Evolutionary conservation across 2,888 invertebrate species (phyloP), one percentile per base, ranked within the genome.

Genomic region (Ischnura elegans): DNA sequence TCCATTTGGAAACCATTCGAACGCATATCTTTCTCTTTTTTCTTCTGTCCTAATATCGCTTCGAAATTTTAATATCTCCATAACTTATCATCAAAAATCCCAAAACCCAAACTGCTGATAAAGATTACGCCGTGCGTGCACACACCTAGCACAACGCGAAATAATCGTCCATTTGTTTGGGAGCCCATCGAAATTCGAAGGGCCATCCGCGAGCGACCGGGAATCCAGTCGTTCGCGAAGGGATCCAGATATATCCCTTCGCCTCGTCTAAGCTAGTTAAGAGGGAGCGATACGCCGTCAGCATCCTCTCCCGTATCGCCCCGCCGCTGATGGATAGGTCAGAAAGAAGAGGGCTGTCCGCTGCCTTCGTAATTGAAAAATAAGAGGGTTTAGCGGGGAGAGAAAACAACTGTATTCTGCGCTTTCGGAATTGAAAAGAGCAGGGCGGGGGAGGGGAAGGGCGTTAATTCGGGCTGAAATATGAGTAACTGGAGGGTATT

Each of bases 341-440:
- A 76, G 36, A 76, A 76, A 76, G 76, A 76, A 76, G 36, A 76
- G 76, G 76, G 66, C n/a, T n/a, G 76, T 29, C 76, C 10, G 76
- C 36, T 76, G 36, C 29, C 76, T 76, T 16, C 76, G 36, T 76
- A 76, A 76, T 76, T 76, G 76, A 36, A 76, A 76, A 76, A 76
- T 76, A 76, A 76, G 76, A 76, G 76, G 76, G 76, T 76, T 76
- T n/a, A n/a, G 76, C 76, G 76, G 76, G 36, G 76, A 76, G 76
- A 36, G 76, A 76, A 76, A 76, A 76, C 76, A 76, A 76, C 76
- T 76, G 76, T 76, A 76, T 76, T 76, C 36, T 76, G 76, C 76
- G 76, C 76, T 76, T 76, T 76, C 76, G 76, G 76, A 76, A 76
- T 76, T 76, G 76, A 76, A 76, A 76, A 76, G 76, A 76, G 76